phyloP scores from a whole-genome alignment of 2,113 vertebrate species.

The Muntiacus muntjak region DNA sequence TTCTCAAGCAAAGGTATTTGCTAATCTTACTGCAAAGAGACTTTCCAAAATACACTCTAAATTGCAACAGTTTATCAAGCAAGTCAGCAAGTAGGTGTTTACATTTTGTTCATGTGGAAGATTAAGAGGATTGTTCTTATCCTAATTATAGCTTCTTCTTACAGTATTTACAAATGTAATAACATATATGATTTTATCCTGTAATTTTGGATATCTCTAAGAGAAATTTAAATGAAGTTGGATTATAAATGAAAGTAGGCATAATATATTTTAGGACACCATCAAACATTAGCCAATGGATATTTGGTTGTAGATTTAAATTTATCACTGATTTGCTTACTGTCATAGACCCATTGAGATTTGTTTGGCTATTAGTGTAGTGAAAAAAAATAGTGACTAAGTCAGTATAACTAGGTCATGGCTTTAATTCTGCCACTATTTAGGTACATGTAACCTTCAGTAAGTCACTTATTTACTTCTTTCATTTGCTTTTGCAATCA shows the following conservation, averaged over 20 bases:
- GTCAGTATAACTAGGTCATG: background rate
- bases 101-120: background rate
- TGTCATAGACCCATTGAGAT: background rate
- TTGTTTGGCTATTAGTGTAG: background rate
- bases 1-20: slow-evolving; percentile 56
- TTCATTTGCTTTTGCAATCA: background rate
- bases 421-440: background rate
- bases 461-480: background rate
- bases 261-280: background rate
- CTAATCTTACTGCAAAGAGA: slow-evolving; percentile 51
- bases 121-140: background rate
- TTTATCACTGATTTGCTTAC: background rate
- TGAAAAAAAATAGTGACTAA: background rate
- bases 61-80: slow-evolving; percentile 29
- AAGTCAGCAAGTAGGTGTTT: background rate
- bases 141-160: background rate
- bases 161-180: background rate
- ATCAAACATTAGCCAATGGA: background rate
- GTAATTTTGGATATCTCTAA: background rate
- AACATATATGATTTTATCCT: background rate
- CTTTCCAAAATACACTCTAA: slow-evolving; percentile 33
- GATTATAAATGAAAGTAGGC: background rate
- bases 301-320: background rate
- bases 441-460: background rate
- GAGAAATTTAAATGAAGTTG: background rate